These are phyloP conservation scores for Saxidomus purpurata DNA, from an alignment of 1,140 invertebrate species.

Conservation along the genomic window DNA sequence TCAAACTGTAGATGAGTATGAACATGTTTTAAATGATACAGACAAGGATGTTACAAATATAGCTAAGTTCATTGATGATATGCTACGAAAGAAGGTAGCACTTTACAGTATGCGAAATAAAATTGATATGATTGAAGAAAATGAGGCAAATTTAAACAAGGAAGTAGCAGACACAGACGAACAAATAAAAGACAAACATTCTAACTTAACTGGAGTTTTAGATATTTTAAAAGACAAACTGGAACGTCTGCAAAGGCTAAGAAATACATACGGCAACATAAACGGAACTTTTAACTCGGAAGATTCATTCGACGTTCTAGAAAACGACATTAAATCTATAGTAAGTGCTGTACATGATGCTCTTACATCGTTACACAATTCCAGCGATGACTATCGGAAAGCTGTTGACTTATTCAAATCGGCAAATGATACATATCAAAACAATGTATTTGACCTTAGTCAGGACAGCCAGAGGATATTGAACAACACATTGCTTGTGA, in stretches of 20 bases:
- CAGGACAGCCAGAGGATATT: not conserved
- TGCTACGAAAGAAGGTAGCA: not conserved
- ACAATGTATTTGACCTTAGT: not conserved
- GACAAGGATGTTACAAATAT: not conserved
- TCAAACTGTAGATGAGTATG: not conserved
- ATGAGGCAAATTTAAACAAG: not conserved
- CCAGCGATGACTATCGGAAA: not conserved
- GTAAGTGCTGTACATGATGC: not conserved
- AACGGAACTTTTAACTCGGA: constrained; percentile 37
- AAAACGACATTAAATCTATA: not conserved
- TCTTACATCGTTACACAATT: not conserved
- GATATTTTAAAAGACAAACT: not conserved
- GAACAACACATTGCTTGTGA: not conserved
- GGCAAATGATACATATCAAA: constrained; percentile 21
- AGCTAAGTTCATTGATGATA: not conserved
- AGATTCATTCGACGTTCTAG: not conserved
- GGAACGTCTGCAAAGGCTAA: not conserved
- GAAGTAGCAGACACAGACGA: not conserved
- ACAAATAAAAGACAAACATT: not conserved
- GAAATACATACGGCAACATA: constrained; percentile 28
- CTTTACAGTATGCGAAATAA: not conserved
- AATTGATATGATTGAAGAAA: constrained; percentile 29
- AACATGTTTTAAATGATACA: not conserved
- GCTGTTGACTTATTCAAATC: not conserved
- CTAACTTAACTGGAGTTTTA: not conserved